Percentiles rank a stretch among this genome's conserved stretches.
phyloP scores from a whole-genome alignment of 2,888 invertebrate species.

The Aleiodes leptofemur region DNA sequence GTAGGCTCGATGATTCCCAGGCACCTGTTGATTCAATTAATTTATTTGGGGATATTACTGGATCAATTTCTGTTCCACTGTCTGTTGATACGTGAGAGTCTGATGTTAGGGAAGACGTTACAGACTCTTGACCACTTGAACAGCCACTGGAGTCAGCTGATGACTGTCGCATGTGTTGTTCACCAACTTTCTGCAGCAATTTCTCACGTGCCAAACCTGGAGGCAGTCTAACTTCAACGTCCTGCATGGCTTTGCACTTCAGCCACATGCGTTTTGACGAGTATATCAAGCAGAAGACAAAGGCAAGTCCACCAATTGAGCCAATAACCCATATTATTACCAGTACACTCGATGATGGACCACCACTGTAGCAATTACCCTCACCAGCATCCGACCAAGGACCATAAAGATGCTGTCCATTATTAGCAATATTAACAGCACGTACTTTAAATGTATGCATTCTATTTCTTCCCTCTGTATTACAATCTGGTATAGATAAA shows the following conservation, averaged over 20 bases:
- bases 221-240: constrained; percentile 83
- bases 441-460: constrained; percentile 71
- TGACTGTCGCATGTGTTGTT: constrained; percentile 71
- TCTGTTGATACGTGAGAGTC: constrained; percentile 77
- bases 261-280: constrained; percentile 77
- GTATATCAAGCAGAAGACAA: constrained; percentile 64
- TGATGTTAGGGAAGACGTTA: constrained; percentile 77
- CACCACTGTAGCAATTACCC: constrained; percentile 72
- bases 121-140: constrained; percentile 78
- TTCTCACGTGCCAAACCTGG: constrained; percentile 78
- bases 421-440: constrained; percentile 71
- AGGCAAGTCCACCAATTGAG: constrained; percentile 58
- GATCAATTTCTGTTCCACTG: constrained; percentile 71
- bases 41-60: constrained; percentile 65
- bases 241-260: constrained; percentile 81
- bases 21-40: constrained; percentile 64
- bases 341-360: constrained; percentile 66
- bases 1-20: constrained; percentile 70
- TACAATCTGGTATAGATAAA: constrained; percentile 72
- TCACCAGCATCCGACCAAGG: constrained; percentile 74
- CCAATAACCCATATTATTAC: constrained; percentile 69
- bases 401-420: constrained; percentile 68
- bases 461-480: constrained; percentile 64
- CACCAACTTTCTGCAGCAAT: constrained; percentile 71
- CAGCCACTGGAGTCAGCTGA: constrained; percentile 78